Evolutionary conservation across 2,888 invertebrate species (phyloP), one percentile per base, ranked within the genome.

Genomic region (Blomia tropicalis): DNA sequence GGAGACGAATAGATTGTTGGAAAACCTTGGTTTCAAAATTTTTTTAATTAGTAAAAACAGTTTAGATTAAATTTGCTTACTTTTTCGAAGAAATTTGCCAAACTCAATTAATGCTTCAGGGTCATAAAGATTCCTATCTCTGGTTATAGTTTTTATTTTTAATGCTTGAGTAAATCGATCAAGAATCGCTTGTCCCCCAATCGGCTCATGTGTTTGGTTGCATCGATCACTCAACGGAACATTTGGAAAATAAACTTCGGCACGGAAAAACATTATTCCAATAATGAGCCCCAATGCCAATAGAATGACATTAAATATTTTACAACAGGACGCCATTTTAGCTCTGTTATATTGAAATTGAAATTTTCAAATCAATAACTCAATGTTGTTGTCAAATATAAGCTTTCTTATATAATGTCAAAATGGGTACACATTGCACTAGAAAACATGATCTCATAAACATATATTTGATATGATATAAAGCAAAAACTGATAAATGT

Each of bases 1-100:
- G 67, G 63, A 22, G 70, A 69, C 36, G 67, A 68, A 65, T 72
- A 72, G 41, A 72, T 61, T 23, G 67, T 36, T 22, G 72, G 72
- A 65, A 70, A 72, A 68, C 65, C 71, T 72, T 62, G 4, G 66
- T 64, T 62, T 56, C 62, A 64, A 54, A 60, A 58, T 64, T 2
- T 14, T 19, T 4, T 4, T 31, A 22, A 5, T 4, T 7, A n/a
- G 25, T 23, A 31, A 36, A 60, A 54, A 43, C 36, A 60, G 11
- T 2, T 19, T 17, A n/a, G n/a, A n/a, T n/a, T 30, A 2, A 56
- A 22, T 25, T 41, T 31, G 64, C 66, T 65, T 68, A 70, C 70
- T 67, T 63, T 64, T 66, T 36, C 65, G 62, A 30, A 71, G 62
- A 66, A 67, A 70, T 25, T 67, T 61, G 59, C 68, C 67, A 43